Evolutionary conservation across 2,797 vertebrate genomes (phyloP).

Genomic region (Semotilus atromaculatus): DNA sequence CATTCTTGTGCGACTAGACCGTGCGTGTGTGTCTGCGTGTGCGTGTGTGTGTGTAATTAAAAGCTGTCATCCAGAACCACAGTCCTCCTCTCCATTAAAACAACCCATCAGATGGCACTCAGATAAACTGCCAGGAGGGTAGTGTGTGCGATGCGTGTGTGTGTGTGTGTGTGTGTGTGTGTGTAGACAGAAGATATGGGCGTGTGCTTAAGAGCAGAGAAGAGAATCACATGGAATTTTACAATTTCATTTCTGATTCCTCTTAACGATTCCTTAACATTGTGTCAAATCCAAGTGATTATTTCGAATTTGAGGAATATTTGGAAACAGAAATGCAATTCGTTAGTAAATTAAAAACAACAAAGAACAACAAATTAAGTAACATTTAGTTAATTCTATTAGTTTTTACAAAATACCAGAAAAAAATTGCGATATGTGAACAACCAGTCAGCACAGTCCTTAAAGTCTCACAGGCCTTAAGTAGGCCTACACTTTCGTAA

Average conservation of each 20-base stretch:
- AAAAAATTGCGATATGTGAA: too few species aligned
- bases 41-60: slow-evolving; percentile 79
- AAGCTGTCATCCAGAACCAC: slow-evolving; percentile 84
- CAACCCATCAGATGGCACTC: slow-evolving; percentile 79
- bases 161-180: slow-evolving; percentile 61
- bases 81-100: slow-evolving; percentile 76
- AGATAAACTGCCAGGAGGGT: slow-evolving; percentile 76
- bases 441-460: too few species aligned
- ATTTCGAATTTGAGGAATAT: neutral
- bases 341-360: neutral
- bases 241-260: neutral
- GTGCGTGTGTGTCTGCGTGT: slow-evolving; percentile 78
- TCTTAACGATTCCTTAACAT: neutral
- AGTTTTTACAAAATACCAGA: neutral
- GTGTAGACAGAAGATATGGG: slow-evolving; percentile 34
- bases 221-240: slow-evolving; percentile 11
- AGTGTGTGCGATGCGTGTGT: slow-evolving; percentile 59
- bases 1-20: slow-evolving; percentile 79
- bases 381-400: neutral
- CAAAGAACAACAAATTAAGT: neutral
- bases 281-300: neutral
- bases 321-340: neutral
- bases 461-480: neutral
- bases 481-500: neutral
- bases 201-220: slow-evolving; percentile 23